A percentile compares a stretch with the other conserved stretches of the same genome.
phyloP scores from a whole-genome alignment of 2,113 vertebrate species.

The Poecilia latipinna region DNA sequence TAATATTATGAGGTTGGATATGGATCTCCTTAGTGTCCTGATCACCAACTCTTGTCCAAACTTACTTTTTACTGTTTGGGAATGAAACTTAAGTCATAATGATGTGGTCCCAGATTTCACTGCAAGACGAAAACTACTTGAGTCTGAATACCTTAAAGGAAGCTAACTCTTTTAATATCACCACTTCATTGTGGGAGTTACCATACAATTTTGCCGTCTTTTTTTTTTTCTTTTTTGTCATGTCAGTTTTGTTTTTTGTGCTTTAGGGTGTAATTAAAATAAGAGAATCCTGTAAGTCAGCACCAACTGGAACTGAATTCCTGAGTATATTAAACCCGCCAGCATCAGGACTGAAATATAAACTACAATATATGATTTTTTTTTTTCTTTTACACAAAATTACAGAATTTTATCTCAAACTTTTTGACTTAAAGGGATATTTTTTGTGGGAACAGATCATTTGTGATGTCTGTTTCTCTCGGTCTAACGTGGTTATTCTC shows the following conservation, averaged over 20 bases:
- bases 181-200: background rate
- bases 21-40: conserved; percentile 20
- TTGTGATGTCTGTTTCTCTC: background rate
- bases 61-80: background rate
- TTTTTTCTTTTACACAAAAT: no score
- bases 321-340: background rate
- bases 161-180: background rate
- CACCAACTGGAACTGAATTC: background rate
- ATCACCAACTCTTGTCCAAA: background rate
- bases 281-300: background rate
- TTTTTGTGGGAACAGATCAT: background rate
- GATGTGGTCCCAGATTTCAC: background rate
- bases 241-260: background rate
- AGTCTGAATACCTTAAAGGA: background rate
- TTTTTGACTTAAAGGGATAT: no score
- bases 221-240: background rate
- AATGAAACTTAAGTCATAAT: no score
- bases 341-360: background rate
- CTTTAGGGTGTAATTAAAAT: no score
- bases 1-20: conserved; percentile 55
- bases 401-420: no score
- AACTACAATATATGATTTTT: background rate
- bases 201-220: background rate
- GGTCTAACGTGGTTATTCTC: background rate
- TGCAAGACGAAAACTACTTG: background rate